Evolutionary conservation across 2,797 vertebrate species (phyloP).

Genomic region (Buceros bicornis): DNA sequence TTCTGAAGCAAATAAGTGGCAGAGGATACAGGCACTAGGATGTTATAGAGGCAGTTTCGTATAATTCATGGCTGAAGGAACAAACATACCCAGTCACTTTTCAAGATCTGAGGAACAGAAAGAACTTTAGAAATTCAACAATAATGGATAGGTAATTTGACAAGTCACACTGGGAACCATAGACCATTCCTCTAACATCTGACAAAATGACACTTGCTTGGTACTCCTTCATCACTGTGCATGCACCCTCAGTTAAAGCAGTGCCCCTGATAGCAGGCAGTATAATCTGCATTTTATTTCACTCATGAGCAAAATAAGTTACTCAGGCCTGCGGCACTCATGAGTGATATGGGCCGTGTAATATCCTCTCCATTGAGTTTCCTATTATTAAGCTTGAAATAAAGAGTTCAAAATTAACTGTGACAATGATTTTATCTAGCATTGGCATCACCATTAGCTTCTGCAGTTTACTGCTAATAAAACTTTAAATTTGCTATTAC

Average conservation of each 20-base stretch:
- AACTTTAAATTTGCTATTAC: slow-evolving; percentile 87
- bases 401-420: slow-evolving; percentile 89
- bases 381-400: slow-evolving; percentile 89
- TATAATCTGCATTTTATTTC: slow-evolving; percentile 88
- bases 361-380: slow-evolving; percentile 88
- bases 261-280: slow-evolving; percentile 83
- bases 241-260: slow-evolving; percentile 81
- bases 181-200: slow-evolving; percentile 48
- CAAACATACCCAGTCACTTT: not conserved
- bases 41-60: slow-evolving; percentile 17
- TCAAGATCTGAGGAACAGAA: not conserved
- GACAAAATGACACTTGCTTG: slow-evolving; percentile 68
- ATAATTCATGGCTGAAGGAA: not conserved
- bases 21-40: not conserved
- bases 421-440: slow-evolving; percentile 87
- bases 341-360: slow-evolving; percentile 88
- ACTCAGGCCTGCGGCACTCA: slow-evolving; percentile 87
- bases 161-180: slow-evolving; percentile 41
- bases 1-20: not conserved
- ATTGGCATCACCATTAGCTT: slow-evolving; percentile 85
- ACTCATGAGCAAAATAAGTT: slow-evolving; percentile 88
- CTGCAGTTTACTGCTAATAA: slow-evolving; percentile 88
- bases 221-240: slow-evolving; percentile 53
- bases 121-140: not conserved
- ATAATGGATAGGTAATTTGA: slow-evolving; percentile 8